Evolutionary conservation across 2,888 invertebrate species (phyloP).

Genomic region (Perithous albicinctus): DNA sequence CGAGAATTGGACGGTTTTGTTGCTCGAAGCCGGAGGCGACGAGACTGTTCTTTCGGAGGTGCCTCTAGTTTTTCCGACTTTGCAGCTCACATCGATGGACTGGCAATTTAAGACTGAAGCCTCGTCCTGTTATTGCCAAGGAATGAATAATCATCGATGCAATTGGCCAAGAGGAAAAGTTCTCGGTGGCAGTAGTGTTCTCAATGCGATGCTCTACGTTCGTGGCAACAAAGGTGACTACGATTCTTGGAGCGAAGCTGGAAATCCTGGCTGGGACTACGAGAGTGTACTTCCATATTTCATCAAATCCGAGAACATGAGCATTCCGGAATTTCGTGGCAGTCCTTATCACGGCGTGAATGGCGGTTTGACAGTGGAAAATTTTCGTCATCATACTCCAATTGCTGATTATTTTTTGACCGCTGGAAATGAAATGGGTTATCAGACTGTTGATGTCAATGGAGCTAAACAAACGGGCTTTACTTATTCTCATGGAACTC

Average conservation of each 20-base stretch:
- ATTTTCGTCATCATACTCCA: conserved; percentile 88
- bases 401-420: conserved; percentile 89
- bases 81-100: conserved; percentile 91
- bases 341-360: conserved; percentile 89
- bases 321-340: conserved; percentile 87
- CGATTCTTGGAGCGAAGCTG: conserved; percentile 92
- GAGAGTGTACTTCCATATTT: conserved; percentile 91
- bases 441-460: conserved; percentile 90
- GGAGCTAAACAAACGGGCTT: conserved; percentile 93
- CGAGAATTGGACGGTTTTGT: conserved; percentile 89
- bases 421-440: conserved; percentile 90
- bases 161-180: conserved; percentile 85
- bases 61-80: conserved; percentile 89
- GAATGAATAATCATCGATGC: conserved; percentile 80
- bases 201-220: conserved; percentile 96
- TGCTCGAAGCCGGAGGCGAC: conserved; percentile 93
- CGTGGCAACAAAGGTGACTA: conserved; percentile 94
- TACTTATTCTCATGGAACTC: conserved; percentile 91
- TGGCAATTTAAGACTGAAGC: conserved; percentile 94
- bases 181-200: conserved; percentile 90
- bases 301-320: conserved; percentile 92
- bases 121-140: conserved; percentile 88
- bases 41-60: conserved; percentile 90
- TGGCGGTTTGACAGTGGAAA: conserved; percentile 91
- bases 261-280: conserved; percentile 93